Conservation (phyloP, 1,140 invertebrate species). For the Drosophila orosa region DNA sequence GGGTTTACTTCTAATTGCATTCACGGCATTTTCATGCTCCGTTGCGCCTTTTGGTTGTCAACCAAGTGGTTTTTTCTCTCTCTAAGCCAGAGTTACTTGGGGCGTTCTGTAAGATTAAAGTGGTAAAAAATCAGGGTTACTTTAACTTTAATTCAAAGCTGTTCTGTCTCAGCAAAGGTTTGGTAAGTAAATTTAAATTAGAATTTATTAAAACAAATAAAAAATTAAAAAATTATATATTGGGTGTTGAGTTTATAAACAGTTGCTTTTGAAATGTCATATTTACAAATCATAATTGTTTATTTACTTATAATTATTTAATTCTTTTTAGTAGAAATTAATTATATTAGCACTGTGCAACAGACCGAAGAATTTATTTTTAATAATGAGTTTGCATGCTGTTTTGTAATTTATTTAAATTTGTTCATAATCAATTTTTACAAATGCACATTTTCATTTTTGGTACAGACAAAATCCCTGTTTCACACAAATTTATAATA, state of each 20-base stretch:
- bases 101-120: constrained; percentile 1
- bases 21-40: constrained; percentile 61
- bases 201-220: not conserved
- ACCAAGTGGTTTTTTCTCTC: constrained; percentile 35
- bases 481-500: not conserved
- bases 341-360: no score
- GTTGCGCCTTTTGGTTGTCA: constrained; percentile 67
- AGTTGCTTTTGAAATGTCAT: not conserved
- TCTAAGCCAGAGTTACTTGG: constrained; percentile 8
- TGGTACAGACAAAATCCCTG: not conserved
- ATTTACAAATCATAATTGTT: not conserved
- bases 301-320: not conserved
- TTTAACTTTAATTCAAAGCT: not conserved
- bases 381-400: no score
- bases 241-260: no score
- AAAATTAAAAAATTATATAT: no score
- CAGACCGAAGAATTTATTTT: no score
- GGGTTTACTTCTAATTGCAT: constrained; percentile 62
- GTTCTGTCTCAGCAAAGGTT: not conserved
- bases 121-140: not conserved
- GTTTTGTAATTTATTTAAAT: not conserved
- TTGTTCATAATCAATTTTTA: not conserved
- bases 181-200: no score
- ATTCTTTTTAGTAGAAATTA: no score
- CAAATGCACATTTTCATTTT: not conserved